Base-by-base conservation (phyloP, 2,888 invertebrate species). In the Plutella xylostella region DNA sequence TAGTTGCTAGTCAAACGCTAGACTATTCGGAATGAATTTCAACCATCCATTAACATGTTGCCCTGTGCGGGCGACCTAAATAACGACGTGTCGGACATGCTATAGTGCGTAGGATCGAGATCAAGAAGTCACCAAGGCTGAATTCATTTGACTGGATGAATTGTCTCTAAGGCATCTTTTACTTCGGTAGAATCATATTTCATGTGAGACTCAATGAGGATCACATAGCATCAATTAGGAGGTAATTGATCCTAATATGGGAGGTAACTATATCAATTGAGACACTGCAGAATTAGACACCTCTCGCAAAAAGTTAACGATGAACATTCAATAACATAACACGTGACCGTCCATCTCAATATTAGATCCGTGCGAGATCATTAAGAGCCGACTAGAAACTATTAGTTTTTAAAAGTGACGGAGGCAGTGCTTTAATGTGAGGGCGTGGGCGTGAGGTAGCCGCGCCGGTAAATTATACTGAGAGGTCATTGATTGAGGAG, bases 71-170 rank as follows among this genome's bases (percentile, higher is more conserved):
- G 50, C 54, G 75, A 74, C 71, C 76, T 66, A 71, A 69, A 77
- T 77, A 75, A 57, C 63, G 67, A 17, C 55, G 62, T 57, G 61
- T 62, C 57, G 63, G n/a, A 65, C 67, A 70, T 56, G 60, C 65
- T 67, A 74, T 69, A 73, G 63, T 57, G 72, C 72, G 71, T 72
- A 78, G 70, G 69, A 64, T 71, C 71, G 71, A 64, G 72, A 78
- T 73, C 76, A 76, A 77, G 75, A 75, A 67, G 74, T 70, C 65
- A 68, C 60, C 79, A 83, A 83, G 82, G 83, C 63, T 74, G 65
- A 68, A 80, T 78, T 73, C 66, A 80, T 82, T 80, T 76, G 61
- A 69, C 66, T 72, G 68, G 66, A 73, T 66, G 63, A 72, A 69
- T 73, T 72, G 73, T 67, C 41, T 46, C n/a, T n/a, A n/a, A n/a